Percentiles rank a stretch among this genome's conserved stretches.
Evolutionary conservation across 2,797 vertebrate genomes (phyloP).

Genomic region (Austrolebias charrua): DNA sequence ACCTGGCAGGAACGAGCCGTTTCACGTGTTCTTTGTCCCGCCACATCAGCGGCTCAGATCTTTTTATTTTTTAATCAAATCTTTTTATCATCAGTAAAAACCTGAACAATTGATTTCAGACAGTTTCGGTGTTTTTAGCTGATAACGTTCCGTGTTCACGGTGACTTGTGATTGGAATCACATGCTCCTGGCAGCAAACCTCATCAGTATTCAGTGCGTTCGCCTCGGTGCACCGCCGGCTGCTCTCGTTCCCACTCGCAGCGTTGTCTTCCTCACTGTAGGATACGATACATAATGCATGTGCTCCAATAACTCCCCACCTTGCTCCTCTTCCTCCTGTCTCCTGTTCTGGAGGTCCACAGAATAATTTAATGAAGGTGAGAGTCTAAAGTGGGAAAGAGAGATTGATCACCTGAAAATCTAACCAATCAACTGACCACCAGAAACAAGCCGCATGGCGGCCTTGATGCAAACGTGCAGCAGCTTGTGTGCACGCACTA

Average conservation of each 20-base stretch:
- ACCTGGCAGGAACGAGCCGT: neutral
- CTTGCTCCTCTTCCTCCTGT: constrained; percentile 12
- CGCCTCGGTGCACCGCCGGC: constrained; percentile 43
- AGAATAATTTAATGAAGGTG: constrained; percentile 42
- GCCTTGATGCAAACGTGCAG: constrained; percentile 17
- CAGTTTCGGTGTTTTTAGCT: constrained; percentile 43
- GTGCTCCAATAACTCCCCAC: constrained; percentile 50
- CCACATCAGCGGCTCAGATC: constrained; percentile 13
- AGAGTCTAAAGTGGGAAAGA: constrained; percentile 26
- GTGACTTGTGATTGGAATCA: constrained; percentile 60
- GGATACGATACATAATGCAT: constrained; percentile 71
- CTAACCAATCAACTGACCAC: neutral
- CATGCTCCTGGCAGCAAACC: constrained; percentile 54
- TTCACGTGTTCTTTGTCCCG: neutral
- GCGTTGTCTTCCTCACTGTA: constrained; percentile 55
- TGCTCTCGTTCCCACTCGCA: constrained; percentile 48
- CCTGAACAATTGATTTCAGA: constrained; percentile 16
- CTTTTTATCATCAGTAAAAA: constrained; percentile 50
- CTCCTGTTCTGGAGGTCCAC: constrained; percentile 35
- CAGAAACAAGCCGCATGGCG: neutral
- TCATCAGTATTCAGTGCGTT: constrained; percentile 59
- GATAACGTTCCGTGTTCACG: constrained; percentile 57
- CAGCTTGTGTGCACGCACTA: neutral
- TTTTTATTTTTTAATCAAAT: constrained; percentile 52
- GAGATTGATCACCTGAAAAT: constrained; percentile 12